These are phyloP conservation scores for Zhuqinia jingwanae DNA, from an alignment of 2,888 invertebrate genomes.

Conservation along the genomic window DNA sequence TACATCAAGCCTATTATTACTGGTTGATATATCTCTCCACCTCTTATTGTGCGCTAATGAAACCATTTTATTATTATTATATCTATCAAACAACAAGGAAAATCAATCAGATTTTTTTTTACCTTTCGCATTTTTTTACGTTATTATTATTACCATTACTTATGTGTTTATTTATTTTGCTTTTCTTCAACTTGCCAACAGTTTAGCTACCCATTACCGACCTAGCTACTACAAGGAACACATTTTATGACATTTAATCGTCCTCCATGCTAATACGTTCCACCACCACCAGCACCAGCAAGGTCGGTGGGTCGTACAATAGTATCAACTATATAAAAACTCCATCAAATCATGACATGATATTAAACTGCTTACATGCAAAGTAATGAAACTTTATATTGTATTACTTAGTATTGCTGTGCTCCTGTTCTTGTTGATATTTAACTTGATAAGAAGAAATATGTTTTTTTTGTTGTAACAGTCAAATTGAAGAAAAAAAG, in stretches of 20 bases:
- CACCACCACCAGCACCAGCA: too few species aligned
- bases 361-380: slow-evolving; percentile 8
- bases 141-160: background rate
- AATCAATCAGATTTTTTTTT: slow-evolving; percentile 52
- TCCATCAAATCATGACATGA: slow-evolving; percentile 21
- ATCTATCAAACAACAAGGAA: background rate
- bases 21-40: slow-evolving; percentile 32
- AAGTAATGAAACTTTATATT: slow-evolving; percentile 18
- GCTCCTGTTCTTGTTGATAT: slow-evolving; percentile 9
- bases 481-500: slow-evolving; percentile 27
- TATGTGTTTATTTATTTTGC: background rate
- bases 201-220: too few species aligned
- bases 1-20: slow-evolving; percentile 34
- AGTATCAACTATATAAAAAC: background rate
- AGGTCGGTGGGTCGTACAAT: too few species aligned
- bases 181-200: slow-evolving; percentile 7
- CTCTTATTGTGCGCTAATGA: slow-evolving; percentile 34
- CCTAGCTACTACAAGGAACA: too few species aligned
- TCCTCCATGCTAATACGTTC: background rate
- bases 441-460: slow-evolving; percentile 10
- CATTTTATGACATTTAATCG: too few species aligned
- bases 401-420: background rate
- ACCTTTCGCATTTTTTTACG: background rate
- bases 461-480: background rate
- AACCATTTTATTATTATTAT: slow-evolving; percentile 49